These are phyloP conservation scores for Psilanteris sp. DNA, from an alignment of 1,140 invertebrate species.

Conservation along the genomic window DNA sequence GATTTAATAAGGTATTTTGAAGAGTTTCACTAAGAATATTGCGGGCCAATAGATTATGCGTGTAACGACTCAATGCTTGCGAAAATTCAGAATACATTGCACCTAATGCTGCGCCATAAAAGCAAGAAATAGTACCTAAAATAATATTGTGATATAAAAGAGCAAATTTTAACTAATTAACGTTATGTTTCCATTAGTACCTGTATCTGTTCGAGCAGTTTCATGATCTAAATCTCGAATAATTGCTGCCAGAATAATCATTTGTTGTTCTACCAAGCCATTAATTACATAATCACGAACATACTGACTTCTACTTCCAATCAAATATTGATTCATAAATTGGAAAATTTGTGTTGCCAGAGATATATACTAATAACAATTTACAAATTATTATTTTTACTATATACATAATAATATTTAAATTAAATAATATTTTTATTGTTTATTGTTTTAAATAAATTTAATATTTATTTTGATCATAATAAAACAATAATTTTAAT, in stretches of 20 bases:
- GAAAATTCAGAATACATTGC: conserved; percentile 89
- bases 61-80: conserved; percentile 87
- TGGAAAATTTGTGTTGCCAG: conserved; percentile 89
- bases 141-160: no score
- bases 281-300: conserved; percentile 81
- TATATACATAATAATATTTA: no score
- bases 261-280: conserved; percentile 87
- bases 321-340: conserved; percentile 85
- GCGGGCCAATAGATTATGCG: conserved; percentile 90
- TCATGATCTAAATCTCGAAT: conserved; percentile 92
- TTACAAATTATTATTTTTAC: not conserved
- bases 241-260: conserved; percentile 89
- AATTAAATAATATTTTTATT: no score
- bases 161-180: no score
- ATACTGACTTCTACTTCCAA: conserved; percentile 83
- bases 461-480: no score
- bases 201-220: conserved; percentile 88
- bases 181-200: no score
- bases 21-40: conserved; percentile 84
- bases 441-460: conserved; percentile 15
- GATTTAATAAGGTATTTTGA: conserved; percentile 86
- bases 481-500: no score
- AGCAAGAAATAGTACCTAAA: conserved; percentile 87
- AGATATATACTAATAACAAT: conserved; percentile 83
- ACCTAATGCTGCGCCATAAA: conserved; percentile 85